Percentiles rank a stretch among this genome's conserved stretches.
Conservation (phyloP, 2,113 vertebrate genomes). For the Thryonomys swinderianus region DNA sequence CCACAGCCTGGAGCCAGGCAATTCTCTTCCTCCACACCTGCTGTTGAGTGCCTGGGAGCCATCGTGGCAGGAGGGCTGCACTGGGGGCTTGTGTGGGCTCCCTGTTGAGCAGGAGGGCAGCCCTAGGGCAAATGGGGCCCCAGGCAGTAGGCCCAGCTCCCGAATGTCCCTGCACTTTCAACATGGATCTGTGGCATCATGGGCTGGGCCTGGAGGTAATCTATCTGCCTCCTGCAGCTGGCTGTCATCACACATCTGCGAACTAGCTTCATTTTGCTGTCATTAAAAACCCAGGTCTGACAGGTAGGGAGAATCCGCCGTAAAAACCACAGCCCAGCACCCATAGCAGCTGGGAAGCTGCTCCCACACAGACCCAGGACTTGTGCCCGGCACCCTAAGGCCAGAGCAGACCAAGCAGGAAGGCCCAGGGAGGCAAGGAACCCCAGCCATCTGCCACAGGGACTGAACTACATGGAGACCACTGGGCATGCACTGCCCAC, state of each 20-base stretch:
- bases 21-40: background rate
- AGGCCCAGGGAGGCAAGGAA: background rate
- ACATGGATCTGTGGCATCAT: constrained; percentile 61
- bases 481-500: background rate
- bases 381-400: rapidly evolving
- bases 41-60: background rate
- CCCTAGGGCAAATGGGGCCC: background rate
- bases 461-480: background rate
- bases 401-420: background rate
- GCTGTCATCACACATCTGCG: constrained; percentile 84
- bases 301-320: constrained; percentile 76
- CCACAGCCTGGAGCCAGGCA: background rate
- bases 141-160: background rate
- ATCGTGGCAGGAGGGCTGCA: background rate
- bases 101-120: background rate
- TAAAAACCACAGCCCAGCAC: background rate
- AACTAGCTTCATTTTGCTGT: constrained; percentile 71
- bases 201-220: constrained; percentile 76
- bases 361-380: background rate
- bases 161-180: background rate
- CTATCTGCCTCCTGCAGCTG: constrained; percentile 83
- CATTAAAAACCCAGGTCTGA: constrained; percentile 80
- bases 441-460: background rate
- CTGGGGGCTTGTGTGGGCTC: background rate
- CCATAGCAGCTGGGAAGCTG: background rate